Percentiles rank a stretch among this genome's conserved stretches.
Conservation (phyloP, 2,797 vertebrate species). For the Podarcis siculus region DNA sequence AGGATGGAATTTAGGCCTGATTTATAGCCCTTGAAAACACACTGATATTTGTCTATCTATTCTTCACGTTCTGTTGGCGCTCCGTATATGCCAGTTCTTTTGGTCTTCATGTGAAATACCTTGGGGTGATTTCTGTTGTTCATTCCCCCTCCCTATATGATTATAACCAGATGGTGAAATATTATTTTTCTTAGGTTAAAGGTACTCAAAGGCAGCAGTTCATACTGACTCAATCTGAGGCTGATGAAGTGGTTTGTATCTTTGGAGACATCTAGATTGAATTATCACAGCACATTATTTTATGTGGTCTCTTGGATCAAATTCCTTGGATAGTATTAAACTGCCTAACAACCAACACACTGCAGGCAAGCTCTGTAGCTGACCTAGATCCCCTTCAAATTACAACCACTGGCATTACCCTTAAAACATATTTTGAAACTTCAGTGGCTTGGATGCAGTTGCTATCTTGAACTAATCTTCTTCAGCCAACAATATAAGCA, state of each 20-base stretch:
- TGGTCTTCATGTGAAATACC: slow-evolving; percentile 56
- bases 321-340: slow-evolving; percentile 67
- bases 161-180: slow-evolving; percentile 72
- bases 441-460: slow-evolving; percentile 36
- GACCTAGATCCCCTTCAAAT: slow-evolving; percentile 9
- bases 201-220: slow-evolving; percentile 51
- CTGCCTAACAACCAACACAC: slow-evolving; percentile 53
- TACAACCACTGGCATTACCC: neutral
- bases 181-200: slow-evolving; percentile 56
- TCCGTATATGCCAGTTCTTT: slow-evolving; percentile 46
- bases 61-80: slow-evolving; percentile 1
- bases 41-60: slow-evolving; percentile 53
- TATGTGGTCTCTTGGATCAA: slow-evolving; percentile 68
- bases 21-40: slow-evolving; percentile 21
- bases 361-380: slow-evolving; percentile 22
- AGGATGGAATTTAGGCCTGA: slow-evolving; percentile 27
- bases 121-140: slow-evolving; percentile 48
- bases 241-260: slow-evolving; percentile 69
- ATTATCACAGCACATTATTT: slow-evolving; percentile 71
- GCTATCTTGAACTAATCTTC: slow-evolving; percentile 40
- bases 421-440: slow-evolving; percentile 37
- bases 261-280: slow-evolving; percentile 68
- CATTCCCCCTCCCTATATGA: slow-evolving; percentile 37
- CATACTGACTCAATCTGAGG: slow-evolving; percentile 71
- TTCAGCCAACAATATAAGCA: slow-evolving; percentile 54